Base-by-base conservation (phyloP, 2,888 invertebrate genomes). In the Xylophagus ater region DNA sequence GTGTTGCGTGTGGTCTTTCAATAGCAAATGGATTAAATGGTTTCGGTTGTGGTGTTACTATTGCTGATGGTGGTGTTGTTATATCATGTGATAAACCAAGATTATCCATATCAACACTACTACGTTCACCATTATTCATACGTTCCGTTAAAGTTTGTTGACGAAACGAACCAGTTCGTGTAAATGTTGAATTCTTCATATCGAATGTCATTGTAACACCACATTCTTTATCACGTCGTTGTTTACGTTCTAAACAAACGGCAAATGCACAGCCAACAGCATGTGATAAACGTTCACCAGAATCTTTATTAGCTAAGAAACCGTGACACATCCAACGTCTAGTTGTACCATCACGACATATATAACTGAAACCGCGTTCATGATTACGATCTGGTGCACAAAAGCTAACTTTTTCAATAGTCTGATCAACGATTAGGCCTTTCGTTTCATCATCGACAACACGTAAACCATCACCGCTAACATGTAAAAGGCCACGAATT, bases 251-350 rank as follows among this genome's bases (percentile, higher is more conserved):
- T 51, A 98, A 69, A 57, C 98, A 98, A 3, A 96, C 92, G 38
- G 96, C 92, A 69, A 98, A 98, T 34, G 98, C 97, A 70, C 97
- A 98, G 26, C 98, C 98, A 19, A 99, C 98, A 2, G 98, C 98
- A 68, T 99, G 98, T 53, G 96, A 96, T 48, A 98, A 69, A 31
- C 98, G 76, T 69, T 98, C 98, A 41, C 98, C 98, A 52, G 90
- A 84, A 67, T 97, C 96, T 60, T 93, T 86, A 37, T 86, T 73
- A 36, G 98, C 94, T 49, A 94, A 72, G 65, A 99, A 99, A 25
- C 97, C 98, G 68, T 99, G 98, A 61, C 98, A 98, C 94, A 99
- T 96, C 98, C 98, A 99, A 13, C 98, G 78, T 5, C 96, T 76
- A 0, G 97, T 96, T 10, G 97, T 94, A 43, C 97, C 98, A 65